Evolutionary conservation across 2,113 vertebrate species (phyloP).

Genomic region (Myotis brandtii): DNA sequence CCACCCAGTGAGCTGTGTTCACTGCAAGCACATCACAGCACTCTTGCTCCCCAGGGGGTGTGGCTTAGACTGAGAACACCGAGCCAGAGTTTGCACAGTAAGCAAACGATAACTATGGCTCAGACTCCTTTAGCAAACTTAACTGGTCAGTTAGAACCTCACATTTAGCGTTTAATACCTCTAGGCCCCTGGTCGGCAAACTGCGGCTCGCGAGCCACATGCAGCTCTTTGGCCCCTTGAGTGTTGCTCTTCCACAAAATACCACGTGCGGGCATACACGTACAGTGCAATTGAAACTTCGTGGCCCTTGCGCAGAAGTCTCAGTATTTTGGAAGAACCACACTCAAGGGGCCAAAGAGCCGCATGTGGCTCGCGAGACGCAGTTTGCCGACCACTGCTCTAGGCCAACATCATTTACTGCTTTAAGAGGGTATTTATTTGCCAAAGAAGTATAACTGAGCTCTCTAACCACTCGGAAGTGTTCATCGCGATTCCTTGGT

Average conservation of each 20-base stretch:
- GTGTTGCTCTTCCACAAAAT: too few species aligned
- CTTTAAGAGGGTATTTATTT: neutral
- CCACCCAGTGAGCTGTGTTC: neutral
- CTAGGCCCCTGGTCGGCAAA: too few species aligned
- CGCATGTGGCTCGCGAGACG: too few species aligned
- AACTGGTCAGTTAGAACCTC: neutral
- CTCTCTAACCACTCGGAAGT: neutral
- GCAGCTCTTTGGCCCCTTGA: too few species aligned
- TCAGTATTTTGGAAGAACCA: too few species aligned
- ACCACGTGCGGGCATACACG: too few species aligned
- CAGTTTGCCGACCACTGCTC: too few species aligned
- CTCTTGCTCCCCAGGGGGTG: neutral
- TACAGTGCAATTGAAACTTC: too few species aligned
- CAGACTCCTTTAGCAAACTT: neutral
- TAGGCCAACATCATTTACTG: too few species aligned
- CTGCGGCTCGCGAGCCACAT: too few species aligned
- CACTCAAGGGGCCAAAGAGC: too few species aligned
- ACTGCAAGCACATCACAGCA: fast-evolving
- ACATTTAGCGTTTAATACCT: neutral
- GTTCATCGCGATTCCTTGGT: neutral
- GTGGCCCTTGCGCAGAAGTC: too few species aligned
- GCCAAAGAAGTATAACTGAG: neutral
- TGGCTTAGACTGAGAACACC: neutral
- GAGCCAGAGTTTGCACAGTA: neutral
- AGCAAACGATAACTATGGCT: neutral